Evolutionary conservation across 2,797 vertebrate genomes (phyloP).

Genomic region (Melopsittacus undulatus): DNA sequence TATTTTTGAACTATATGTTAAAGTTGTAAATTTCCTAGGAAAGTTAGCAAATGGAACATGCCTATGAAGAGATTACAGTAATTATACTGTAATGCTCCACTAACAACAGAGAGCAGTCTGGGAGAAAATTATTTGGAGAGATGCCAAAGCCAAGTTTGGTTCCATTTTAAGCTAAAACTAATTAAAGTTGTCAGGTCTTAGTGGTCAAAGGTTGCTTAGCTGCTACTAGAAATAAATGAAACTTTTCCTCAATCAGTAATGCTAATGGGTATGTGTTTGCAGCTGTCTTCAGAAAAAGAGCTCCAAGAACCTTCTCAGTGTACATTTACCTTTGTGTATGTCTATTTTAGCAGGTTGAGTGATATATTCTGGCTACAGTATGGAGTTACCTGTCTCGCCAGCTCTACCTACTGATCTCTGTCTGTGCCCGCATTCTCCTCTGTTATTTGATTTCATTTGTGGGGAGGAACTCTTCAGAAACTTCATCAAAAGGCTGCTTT

Average conservation of each 20-base stretch:
- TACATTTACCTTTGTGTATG: neutral
- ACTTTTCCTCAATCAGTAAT: neutral
- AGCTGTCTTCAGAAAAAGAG: neutral
- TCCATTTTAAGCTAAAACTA: constrained; percentile 66
- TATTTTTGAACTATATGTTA: constrained; percentile 62
- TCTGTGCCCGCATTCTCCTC: neutral
- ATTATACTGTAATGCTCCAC: constrained; percentile 50
- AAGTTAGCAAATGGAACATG: constrained; percentile 60
- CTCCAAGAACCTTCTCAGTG: neutral
- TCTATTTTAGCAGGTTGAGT: neutral
- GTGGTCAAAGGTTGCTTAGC: constrained; percentile 35
- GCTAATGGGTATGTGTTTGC: neutral
- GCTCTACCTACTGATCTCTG: neutral
- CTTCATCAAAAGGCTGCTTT: neutral
- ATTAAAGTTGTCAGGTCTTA: constrained; percentile 62
- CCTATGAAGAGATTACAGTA: constrained; percentile 63
- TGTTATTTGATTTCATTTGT: neutral
- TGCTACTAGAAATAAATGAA: constrained; percentile 53
- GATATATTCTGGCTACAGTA: neutral
- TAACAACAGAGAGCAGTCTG: constrained; percentile 48
- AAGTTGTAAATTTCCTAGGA: constrained; percentile 48
- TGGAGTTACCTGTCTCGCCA: neutral
- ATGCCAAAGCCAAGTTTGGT: constrained; percentile 47
- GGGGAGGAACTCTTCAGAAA: neutral
- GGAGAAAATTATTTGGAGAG: constrained; percentile 59